Percentiles rank a stretch among this genome's conserved stretches.
Evolutionary conservation across 2,888 invertebrate genomes (phyloP).

Genomic region (Cataglyphis altisquamis): DNA sequence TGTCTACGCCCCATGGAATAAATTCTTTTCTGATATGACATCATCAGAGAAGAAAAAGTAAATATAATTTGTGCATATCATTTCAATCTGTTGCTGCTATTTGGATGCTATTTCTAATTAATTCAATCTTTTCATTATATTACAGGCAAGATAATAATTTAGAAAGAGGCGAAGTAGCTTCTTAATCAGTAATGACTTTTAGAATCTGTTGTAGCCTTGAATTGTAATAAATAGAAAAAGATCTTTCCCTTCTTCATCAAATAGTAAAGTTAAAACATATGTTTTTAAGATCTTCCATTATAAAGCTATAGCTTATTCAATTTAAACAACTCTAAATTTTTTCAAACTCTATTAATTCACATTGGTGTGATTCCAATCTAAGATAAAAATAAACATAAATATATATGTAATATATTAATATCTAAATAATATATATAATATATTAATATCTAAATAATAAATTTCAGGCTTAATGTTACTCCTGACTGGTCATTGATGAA

Average conservation of each 20-base stretch:
- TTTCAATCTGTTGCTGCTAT: not conserved
- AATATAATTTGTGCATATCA: constrained; percentile 25
- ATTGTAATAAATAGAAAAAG: not conserved
- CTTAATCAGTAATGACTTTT: not conserved
- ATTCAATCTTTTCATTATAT: not conserved
- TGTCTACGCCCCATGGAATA: constrained; percentile 88
- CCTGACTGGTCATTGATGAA: constrained; percentile 87
- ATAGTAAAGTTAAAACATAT: not conserved
- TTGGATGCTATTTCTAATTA: not conserved
- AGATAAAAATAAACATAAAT: not conserved
- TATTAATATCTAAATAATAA: constrained; percentile 12
- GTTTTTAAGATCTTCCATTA: not conserved
- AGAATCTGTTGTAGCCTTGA: not conserved
- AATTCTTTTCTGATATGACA: constrained; percentile 83
- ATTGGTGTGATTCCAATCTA: not conserved
- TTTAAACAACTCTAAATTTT: not conserved
- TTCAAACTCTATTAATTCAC: not conserved
- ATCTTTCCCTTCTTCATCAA: not conserved
- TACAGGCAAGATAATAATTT: not conserved
- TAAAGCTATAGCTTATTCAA: not conserved
- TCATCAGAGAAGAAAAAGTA: constrained; percentile 82
- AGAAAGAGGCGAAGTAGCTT: not conserved
- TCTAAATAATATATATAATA: constrained; percentile 19
- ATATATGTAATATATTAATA: not conserved
- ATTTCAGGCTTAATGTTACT: constrained; percentile 85